Base-by-base conservation (phyloP, 2,888 invertebrate genomes). In the Ernsta delagoae region DNA sequence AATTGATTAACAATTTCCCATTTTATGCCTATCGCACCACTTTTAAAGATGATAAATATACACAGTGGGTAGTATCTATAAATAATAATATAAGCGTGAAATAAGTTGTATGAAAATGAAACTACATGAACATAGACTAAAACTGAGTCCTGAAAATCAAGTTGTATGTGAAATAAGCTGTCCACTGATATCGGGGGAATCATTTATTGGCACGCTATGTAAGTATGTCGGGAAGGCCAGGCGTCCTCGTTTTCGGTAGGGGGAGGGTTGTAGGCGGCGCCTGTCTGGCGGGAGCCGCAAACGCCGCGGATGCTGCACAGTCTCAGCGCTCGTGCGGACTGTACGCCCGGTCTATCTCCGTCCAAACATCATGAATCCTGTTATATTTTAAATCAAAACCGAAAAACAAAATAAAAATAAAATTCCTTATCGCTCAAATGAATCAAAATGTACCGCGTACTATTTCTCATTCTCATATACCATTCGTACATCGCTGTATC, bases 271-370 rank as follows among this genome's bases (percentile, higher is more conserved):
- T 71, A 48, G 53, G 59, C 54, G 78, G 76, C 77, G 77, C 78
- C 77, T 57, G 63, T 12, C 64, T 45, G 79, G 72, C 79, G 79
- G 76, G 78, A 74, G 74, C 70, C 75, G 59, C 56, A 36, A 43
- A 56, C 56, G 31, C 41, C 34, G 50, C 7, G 53, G 69, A 63
- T 31, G 48, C 59, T 62, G 61, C 45, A 57, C 59, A 57, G 65
- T 60, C 24, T n/a, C 41, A 45, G 54, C n/a, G 16, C 62, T 11
- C 45, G n/a, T 11, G 43, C 66, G 9, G 31, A 53, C 11, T 12
- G 39, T 11, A 54, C 66, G 41, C n/a, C 24, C 43, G 16, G 6
- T 9, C 56, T 6, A 56, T 36, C 50, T 16, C 34, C 53, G 48
- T 36, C 57, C 57, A 64, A 64, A 41, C 7, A 53, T 31, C 53